Percentiles rank a stretch among this genome's conserved stretches.
These are phyloP conservation scores for Periophthalmus modestus DNA, from an alignment of 2,113 vertebrate species.

Conservation along the genomic window DNA sequence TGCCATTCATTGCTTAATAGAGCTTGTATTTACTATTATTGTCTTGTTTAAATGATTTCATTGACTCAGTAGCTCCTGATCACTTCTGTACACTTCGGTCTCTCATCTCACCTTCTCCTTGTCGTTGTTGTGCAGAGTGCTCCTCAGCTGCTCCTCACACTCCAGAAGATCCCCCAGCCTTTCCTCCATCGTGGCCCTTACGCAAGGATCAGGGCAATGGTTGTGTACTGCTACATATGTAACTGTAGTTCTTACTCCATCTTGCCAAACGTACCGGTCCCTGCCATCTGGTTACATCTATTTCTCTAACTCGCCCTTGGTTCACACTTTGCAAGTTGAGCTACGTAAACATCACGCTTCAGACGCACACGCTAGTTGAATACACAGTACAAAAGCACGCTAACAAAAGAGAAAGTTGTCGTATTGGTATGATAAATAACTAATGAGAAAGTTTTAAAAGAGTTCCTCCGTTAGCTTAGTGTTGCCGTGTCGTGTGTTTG, in stretches of 20 bases:
- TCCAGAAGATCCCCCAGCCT: conserved; percentile 12
- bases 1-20: too few species aligned
- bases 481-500: neutral
- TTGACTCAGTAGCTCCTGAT: too few species aligned
- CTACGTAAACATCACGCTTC: neutral
- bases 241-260: neutral
- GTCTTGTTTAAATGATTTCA: too few species aligned
- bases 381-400: neutral
- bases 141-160: conserved; percentile 61
- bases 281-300: neutral
- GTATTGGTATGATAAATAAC: neutral
- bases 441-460: neutral
- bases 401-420: neutral
- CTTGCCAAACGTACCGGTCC: neutral
- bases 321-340: neutral
- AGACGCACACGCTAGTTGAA: neutral
- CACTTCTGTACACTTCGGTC: too few species aligned
- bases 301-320: neutral
- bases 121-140: conserved; percentile 58
- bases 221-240: neutral
- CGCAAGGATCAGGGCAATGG: neutral
- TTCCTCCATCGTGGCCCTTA: conserved; percentile 45
- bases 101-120: conserved; percentile 65
- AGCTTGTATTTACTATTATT: too few species aligned
- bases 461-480: neutral